Conservation (phyloP, 2,113 vertebrate genomes). For the Actenoides hombroni region DNA sequence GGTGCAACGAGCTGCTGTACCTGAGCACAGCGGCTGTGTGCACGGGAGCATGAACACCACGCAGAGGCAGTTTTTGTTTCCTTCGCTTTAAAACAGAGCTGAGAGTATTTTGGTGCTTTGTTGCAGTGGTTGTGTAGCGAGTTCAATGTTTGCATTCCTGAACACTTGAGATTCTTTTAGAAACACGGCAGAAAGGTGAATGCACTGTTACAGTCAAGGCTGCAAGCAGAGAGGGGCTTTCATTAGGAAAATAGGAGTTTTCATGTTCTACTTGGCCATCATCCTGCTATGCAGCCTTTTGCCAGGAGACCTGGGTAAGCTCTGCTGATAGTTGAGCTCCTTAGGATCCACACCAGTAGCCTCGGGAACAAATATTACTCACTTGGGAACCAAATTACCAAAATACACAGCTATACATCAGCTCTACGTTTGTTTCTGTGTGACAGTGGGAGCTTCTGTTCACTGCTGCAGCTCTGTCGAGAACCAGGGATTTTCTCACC, state of each 20-base stretch:
- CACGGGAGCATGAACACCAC: neutral
- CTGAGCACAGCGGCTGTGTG: fast-evolving
- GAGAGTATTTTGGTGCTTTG: neutral
- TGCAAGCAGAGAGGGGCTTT: neutral
- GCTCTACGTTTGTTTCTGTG: neutral
- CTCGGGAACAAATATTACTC: neutral
- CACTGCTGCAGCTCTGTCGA: neutral
- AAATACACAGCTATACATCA: neutral
- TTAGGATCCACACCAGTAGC: neutral
- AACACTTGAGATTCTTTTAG: neutral
- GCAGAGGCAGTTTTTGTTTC: neutral
- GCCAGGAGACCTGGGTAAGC: neutral
- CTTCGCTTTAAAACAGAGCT: neutral
- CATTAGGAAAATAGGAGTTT: neutral
- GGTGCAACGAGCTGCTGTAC: neutral
- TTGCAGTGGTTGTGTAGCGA: neutral
- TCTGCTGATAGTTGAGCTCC: fast-evolving
- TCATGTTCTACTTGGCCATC: neutral
- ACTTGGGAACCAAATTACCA: neutral
- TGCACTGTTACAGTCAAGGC: neutral
- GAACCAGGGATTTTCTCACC: neutral
- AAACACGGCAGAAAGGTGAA: neutral
- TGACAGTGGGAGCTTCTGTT: neutral
- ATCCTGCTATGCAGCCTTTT: neutral
- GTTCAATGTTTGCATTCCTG: neutral